phyloP scores from a whole-genome alignment of 2,797 vertebrate species.

The Malurus splendens region DNA sequence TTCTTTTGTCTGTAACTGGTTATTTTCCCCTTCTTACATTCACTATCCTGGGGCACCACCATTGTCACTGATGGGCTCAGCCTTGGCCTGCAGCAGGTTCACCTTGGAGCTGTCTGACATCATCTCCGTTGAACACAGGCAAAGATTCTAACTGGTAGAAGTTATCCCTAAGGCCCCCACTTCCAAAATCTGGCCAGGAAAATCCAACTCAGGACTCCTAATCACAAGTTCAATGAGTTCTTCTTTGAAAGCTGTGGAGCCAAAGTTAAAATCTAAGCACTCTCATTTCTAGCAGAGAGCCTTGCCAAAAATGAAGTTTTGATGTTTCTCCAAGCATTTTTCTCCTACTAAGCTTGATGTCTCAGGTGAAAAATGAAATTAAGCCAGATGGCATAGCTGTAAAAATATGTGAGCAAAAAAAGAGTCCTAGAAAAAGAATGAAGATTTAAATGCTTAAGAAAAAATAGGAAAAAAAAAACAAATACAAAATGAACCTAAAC shows the following conservation, averaged over 20 bases:
- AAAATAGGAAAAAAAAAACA: not conserved
- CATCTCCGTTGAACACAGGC: accelerated
- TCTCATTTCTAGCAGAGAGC: not conserved
- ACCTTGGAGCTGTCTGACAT: not conserved
- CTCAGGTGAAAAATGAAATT: slow-evolving; percentile 41
- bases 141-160: not conserved
- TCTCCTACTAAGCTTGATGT: not conserved
- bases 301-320: slow-evolving; percentile 7
- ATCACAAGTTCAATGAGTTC: not conserved
- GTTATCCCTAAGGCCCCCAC: not conserved
- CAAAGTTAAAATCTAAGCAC: not conserved
- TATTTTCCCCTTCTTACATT: not conserved
- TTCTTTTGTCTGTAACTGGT: not conserved
- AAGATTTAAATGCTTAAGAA: not conserved
- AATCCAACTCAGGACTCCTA: not conserved
- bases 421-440: not conserved
- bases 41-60: accelerated
- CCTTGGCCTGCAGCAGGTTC: accelerated
- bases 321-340: slow-evolving; percentile 4
- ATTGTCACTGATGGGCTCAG: accelerated
- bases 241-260: not conserved
- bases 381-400: slow-evolving; percentile 16
- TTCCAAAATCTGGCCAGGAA: not conserved
- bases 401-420: not conserved
- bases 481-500: not conserved